Conservation (phyloP, 1,140 invertebrate genomes). For the Proctacanthus coquilletti region DNA sequence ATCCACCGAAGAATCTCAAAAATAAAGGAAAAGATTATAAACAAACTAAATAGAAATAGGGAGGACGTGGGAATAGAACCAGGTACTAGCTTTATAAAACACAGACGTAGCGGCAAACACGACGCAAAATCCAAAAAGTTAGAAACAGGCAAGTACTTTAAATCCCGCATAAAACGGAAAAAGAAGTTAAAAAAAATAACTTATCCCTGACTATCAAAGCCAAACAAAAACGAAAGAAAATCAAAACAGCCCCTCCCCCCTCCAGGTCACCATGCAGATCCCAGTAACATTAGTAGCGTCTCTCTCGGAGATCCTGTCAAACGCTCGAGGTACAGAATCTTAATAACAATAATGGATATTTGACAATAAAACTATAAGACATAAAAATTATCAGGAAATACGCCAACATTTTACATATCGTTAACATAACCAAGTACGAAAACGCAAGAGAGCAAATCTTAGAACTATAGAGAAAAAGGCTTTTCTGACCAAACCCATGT, state of each 20-base stretch:
- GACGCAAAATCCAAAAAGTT: background rate
- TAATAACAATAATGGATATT: background rate
- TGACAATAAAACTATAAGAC: background rate
- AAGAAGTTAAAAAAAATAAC: background rate
- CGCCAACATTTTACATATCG: background rate
- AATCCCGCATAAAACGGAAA: background rate
- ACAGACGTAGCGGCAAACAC: background rate
- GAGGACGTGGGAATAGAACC: background rate
- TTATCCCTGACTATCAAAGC: background rate
- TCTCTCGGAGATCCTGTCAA: background rate
- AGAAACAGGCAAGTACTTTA: background rate
- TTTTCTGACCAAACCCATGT: background rate
- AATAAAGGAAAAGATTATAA: background rate
- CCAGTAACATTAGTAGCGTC: background rate
- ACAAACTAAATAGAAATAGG: background rate
- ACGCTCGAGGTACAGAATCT: conserved; percentile 1
- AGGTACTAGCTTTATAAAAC: background rate
- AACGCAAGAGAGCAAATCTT: too few relatives aligned
- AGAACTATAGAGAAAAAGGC: background rate
- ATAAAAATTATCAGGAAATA: background rate
- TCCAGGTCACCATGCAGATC: too few relatives aligned
- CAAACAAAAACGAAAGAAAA: background rate
- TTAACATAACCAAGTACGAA: background rate
- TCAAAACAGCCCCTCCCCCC: too few relatives aligned
- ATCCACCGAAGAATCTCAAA: too few relatives aligned